Conservation (phyloP, 2,888 invertebrate species). For the Strigamia maritima region DNA sequence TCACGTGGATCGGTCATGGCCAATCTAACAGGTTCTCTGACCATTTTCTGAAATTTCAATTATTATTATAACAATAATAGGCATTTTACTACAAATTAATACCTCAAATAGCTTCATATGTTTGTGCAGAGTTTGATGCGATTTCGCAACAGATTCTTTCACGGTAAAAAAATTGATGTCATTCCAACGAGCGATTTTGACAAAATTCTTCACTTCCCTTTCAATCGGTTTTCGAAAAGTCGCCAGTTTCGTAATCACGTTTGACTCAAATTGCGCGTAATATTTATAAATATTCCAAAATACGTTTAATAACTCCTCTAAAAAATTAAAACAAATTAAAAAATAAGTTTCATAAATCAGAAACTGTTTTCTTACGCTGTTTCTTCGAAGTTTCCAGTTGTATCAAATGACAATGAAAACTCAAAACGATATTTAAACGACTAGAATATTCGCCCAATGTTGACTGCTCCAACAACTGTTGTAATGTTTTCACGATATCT, state of each 20-base stretch:
- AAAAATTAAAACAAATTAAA: constrained; percentile 38
- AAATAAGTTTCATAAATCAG: too few species aligned
- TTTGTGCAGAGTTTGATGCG: constrained; percentile 81
- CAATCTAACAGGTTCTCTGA: background rate
- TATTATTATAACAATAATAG: background rate
- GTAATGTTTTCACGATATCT: constrained; percentile 62
- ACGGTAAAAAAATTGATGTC: constrained; percentile 93
- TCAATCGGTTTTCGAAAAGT: constrained; percentile 77
- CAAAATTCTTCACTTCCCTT: constrained; percentile 85
- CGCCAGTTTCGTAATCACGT: constrained; percentile 64
- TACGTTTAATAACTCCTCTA: constrained; percentile 47
- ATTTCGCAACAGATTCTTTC: constrained; percentile 80
- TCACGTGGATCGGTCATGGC: background rate
- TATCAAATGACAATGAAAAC: constrained; percentile 75
- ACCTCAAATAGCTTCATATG: constrained; percentile 69
- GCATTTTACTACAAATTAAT: background rate
- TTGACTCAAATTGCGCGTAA: constrained; percentile 72
- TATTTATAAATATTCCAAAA: constrained; percentile 80
- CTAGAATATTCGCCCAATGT: constrained; percentile 77
- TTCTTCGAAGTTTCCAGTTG: constrained; percentile 55
- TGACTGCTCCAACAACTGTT: constrained; percentile 78
- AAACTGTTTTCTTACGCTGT: background rate
- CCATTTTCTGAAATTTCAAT: background rate
- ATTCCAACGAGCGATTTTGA: constrained; percentile 92
- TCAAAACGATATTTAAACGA: constrained; percentile 71